Conservation (phyloP, 2,113 vertebrate genomes). For the Pelobates fuscus region DNA sequence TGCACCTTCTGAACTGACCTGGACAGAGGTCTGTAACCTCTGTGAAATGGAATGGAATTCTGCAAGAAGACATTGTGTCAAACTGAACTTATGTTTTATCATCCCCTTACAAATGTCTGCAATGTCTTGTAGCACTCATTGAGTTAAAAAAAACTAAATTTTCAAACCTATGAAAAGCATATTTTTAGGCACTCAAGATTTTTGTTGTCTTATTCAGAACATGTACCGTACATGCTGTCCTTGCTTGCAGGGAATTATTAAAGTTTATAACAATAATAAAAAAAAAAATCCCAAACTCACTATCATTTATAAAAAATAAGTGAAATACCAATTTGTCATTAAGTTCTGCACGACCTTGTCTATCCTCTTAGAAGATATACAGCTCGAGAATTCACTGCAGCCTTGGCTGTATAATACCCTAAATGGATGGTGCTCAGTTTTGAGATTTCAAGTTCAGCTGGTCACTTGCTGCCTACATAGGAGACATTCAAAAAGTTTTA, state of each 20-base stretch:
- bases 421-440: conserved; percentile 19
- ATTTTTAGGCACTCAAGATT: no score
- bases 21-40: no score
- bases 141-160: no score
- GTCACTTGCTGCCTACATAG: conserved; percentile 29
- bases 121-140: no score
- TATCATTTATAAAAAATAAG: conserved; percentile 7
- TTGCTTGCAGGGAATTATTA: conserved; percentile 8
- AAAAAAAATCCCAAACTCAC: background rate
- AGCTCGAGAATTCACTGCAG: conserved; percentile 28
- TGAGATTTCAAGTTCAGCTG: conserved; percentile 20
- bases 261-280: background rate
- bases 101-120: no score
- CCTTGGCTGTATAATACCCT: conserved; percentile 36
- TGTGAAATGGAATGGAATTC: no score
- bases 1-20: no score
- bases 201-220: no score
- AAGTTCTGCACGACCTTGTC: conserved; percentile 9
- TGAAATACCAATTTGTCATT: conserved; percentile 28
- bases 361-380: conserved; percentile 32
- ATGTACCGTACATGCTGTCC: background rate
- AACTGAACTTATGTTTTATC: no score
- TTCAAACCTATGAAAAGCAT: no score
- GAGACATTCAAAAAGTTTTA: background rate
- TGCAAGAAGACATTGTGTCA: no score